Conservation (phyloP, 2,113 vertebrate species). For the Ivindomyrus marchei region DNA sequence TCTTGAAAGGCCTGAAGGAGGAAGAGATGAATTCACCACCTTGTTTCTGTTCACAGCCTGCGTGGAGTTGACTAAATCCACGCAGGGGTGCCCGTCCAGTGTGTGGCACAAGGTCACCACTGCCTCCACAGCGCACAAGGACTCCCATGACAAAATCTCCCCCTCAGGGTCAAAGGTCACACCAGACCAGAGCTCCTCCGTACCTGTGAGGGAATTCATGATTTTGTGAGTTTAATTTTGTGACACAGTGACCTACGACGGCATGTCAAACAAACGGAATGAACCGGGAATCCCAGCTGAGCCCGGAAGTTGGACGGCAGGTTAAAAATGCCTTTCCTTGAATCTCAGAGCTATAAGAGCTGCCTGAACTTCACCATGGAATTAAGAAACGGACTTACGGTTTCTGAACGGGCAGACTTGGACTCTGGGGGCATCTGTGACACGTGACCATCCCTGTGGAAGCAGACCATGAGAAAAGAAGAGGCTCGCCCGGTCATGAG, state of each 20-base stretch:
- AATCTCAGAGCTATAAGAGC: not conserved
- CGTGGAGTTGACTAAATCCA: constrained; percentile 57
- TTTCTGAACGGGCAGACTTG: constrained; percentile 79
- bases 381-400: constrained; percentile 53
- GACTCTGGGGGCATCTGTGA: constrained; percentile 69
- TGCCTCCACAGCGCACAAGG: constrained; percentile 60
- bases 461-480: not conserved
- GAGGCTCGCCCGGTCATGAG: not conserved
- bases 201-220: constrained; percentile 46
- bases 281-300: not conserved
- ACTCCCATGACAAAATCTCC: constrained; percentile 66
- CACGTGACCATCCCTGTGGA: constrained; percentile 68
- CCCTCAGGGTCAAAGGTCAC: constrained; percentile 63
- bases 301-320: too few relatives aligned
- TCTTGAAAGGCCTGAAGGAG: not conserved
- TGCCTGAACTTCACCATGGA: not conserved
- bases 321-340: not conserved
- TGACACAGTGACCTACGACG: not conserved
- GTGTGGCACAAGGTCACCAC: constrained; percentile 59
- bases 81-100: constrained; percentile 45
- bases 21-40: constrained; percentile 37
- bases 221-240: not conserved
- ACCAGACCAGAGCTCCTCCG: constrained; percentile 66
- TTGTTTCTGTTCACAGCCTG: constrained; percentile 53
- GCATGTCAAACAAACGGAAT: not conserved